Conservation (phyloP, 1,140 invertebrate genomes). For the Calliphora vicina region DNA sequence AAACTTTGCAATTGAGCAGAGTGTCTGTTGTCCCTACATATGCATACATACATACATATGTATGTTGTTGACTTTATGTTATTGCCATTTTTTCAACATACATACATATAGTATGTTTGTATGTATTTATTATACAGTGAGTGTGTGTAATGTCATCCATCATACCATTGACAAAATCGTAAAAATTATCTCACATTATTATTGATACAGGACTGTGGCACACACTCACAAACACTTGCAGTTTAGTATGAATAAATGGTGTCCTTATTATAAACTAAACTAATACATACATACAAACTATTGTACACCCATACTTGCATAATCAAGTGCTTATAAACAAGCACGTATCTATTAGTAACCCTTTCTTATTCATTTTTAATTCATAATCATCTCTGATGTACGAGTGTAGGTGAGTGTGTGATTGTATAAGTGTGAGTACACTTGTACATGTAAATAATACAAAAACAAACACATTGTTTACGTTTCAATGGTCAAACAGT, state of each 20-base stretch:
- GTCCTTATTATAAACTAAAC: not conserved
- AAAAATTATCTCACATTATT: constrained; percentile 18
- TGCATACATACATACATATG: no score
- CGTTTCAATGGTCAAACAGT: constrained; percentile 4
- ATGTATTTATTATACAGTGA: not conserved
- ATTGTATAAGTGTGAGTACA: not conserved
- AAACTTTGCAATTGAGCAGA: constrained; percentile 13
- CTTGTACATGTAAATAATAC: not conserved
- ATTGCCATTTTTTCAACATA: not conserved
- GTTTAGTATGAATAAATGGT: not conserved
- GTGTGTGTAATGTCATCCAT: not conserved
- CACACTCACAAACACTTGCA: not conserved
- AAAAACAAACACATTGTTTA: constrained; percentile 16
- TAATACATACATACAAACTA: not conserved
- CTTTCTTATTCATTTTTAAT: constrained; percentile 15
- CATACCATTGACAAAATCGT: not conserved
- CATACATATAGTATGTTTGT: no score
- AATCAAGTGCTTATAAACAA: not conserved
- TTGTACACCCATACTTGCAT: no score
- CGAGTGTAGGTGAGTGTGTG: not conserved
- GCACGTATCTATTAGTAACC: not conserved
- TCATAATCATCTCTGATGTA: not conserved
- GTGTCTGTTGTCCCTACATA: not conserved
- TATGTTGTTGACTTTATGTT: not conserved
- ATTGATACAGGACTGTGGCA: not conserved